Evolutionary conservation across 2,113 vertebrate genomes (phyloP).

Genomic region (Cricetomys ansorgei): DNA sequence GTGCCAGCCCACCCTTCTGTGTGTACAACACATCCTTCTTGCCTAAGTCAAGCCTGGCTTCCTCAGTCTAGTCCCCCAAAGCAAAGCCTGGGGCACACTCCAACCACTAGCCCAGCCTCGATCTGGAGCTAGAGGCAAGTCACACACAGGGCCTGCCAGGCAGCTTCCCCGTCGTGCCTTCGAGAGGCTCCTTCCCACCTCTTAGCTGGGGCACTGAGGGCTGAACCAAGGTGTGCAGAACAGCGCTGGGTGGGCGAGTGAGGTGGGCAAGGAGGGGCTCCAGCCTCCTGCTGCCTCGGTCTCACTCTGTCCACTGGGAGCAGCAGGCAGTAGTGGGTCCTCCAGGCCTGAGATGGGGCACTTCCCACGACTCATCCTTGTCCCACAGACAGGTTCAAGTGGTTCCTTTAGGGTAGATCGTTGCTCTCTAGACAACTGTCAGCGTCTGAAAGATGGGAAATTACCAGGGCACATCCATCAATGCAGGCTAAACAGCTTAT

Average conservation of each 20-base stretch:
- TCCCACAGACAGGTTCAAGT: conserved; percentile 30
- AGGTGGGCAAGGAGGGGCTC: background rate
- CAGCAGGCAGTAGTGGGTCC: background rate
- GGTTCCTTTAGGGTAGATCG: conserved; percentile 61
- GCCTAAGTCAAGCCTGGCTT: background rate
- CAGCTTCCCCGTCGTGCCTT: background rate
- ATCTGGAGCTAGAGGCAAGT: background rate
- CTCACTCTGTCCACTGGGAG: background rate
- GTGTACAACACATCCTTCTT: background rate
- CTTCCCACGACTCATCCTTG: background rate
- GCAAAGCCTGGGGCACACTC: background rate
- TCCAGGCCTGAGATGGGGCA: background rate
- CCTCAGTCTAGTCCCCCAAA: background rate
- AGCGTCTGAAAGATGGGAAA: conserved; percentile 69
- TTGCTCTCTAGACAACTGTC: conserved; percentile 54
- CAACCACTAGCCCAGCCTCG: background rate
- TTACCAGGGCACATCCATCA: background rate
- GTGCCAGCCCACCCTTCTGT: background rate
- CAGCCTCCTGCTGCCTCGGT: conserved; percentile 1
- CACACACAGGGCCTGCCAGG: background rate
- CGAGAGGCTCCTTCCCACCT: background rate
- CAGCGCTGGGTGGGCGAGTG: background rate
- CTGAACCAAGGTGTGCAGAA: conserved; percentile 18
- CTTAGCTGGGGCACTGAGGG: background rate
- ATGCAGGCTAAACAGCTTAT: background rate